These are phyloP conservation scores for Sinotaia quadrata DNA, from an alignment of 2,888 invertebrate species.

Conservation along the genomic window DNA sequence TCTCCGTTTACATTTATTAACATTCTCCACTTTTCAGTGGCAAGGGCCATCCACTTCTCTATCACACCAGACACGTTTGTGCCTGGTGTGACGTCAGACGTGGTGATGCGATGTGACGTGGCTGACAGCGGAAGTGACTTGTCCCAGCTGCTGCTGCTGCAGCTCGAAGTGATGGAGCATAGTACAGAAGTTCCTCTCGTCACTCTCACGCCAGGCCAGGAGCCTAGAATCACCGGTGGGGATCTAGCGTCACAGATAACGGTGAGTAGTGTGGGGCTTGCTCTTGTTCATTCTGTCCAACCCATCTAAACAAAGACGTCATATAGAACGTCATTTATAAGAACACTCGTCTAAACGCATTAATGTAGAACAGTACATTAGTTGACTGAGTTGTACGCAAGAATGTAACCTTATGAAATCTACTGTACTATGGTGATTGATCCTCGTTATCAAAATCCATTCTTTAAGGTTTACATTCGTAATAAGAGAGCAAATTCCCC, in stretches of 20 bases:
- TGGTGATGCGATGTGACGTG: constrained; percentile 23
- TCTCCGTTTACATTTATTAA: no score
- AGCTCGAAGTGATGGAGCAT: not conserved
- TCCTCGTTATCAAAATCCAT: no score
- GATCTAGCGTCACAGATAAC: not conserved
- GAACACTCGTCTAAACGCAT: no score
- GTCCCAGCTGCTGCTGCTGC: constrained; percentile 12
- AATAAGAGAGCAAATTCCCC: no score
- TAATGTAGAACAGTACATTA: no score
- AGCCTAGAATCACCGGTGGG: not conserved
- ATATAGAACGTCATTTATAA: no score
- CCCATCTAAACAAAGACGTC: no score
- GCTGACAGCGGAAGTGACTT: not conserved
- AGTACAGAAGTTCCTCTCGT: constrained; percentile 7
- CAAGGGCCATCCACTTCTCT: not conserved
- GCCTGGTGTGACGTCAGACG: constrained; percentile 19
- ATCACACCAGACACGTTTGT: constrained; percentile 17
- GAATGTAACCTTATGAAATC: no score
- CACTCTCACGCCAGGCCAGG: constrained; percentile 16
- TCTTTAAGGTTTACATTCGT: no score
- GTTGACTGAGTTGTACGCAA: no score
- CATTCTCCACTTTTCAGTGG: not conserved
- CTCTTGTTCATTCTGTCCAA: no score
- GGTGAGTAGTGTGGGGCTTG: not conserved
- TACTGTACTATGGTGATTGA: no score